phyloP scores from a whole-genome alignment of 2,888 invertebrate species.

The Schizotus pectinicornis region DNA sequence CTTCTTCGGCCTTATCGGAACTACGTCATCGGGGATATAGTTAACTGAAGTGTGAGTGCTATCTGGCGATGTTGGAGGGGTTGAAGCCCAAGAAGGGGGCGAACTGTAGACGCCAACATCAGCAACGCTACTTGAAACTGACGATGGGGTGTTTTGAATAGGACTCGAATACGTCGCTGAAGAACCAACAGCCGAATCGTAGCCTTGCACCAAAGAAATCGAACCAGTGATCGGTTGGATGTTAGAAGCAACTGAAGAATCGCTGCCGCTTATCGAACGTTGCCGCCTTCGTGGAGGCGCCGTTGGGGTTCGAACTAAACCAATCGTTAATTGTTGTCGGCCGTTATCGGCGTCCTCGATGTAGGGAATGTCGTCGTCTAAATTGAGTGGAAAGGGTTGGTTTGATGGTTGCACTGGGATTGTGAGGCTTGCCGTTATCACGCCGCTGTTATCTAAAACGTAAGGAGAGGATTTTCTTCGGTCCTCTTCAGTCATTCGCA shows the following conservation, averaged over 20 bases:
- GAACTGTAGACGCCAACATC: conserved; percentile 60
- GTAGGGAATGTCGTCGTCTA: conserved; percentile 72
- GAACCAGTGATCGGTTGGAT: conserved; percentile 57
- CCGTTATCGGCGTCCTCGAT: conserved; percentile 65
- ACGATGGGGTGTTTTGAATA: conserved; percentile 58
- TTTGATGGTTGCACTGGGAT: conserved; percentile 65
- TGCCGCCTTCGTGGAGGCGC: conserved; percentile 60
- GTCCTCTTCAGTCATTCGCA: conserved; percentile 44
- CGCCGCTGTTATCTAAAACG: conserved; percentile 63
- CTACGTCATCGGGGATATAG: conserved; percentile 61
- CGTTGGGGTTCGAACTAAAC: conserved; percentile 49
- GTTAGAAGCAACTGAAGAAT: conserved; percentile 55
- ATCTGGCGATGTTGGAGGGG: conserved; percentile 65
- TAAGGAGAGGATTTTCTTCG: conserved; percentile 68
- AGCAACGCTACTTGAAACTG: conserved; percentile 54
- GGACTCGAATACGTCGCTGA: conserved; percentile 64
- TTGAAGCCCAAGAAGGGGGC: conserved; percentile 66
- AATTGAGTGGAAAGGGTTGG: conserved; percentile 49
- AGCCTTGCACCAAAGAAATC: conserved; percentile 52
- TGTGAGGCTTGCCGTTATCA: conserved; percentile 81
- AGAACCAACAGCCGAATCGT: conserved; percentile 72
- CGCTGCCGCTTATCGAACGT: conserved; percentile 60
- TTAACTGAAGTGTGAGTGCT: conserved; percentile 62
- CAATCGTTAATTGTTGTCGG: conserved; percentile 55
- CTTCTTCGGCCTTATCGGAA: conserved; percentile 38